Evolutionary conservation across 2,113 vertebrate genomes (phyloP).

Genomic region (Sphaerodactylus townsendi): DNA sequence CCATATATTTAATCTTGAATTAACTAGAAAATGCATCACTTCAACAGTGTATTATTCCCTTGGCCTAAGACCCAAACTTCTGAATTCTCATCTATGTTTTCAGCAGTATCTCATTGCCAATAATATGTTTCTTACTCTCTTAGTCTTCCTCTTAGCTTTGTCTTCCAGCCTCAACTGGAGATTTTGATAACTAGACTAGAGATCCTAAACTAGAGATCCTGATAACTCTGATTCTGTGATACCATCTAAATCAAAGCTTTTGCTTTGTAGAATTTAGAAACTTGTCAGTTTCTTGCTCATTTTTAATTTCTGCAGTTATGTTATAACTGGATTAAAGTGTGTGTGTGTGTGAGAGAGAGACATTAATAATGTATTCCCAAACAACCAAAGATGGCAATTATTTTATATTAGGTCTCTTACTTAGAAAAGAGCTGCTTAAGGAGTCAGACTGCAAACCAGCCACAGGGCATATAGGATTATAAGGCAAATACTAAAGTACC

Average conservation of each 20-base stretch:
- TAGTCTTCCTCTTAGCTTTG: background rate
- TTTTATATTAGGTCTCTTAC: slow-evolving; percentile 25
- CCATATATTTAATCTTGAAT: background rate
- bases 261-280: background rate
- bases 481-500: background rate
- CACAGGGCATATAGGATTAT: slow-evolving; percentile 5
- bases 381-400: slow-evolving; percentile 14
- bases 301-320: background rate
- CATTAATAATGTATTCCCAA: slow-evolving; percentile 11
- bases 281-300: background rate
- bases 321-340: background rate
- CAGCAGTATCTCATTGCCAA: background rate
- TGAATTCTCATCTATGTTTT: background rate
- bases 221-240: background rate
- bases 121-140: background rate
- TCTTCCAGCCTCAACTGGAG: background rate
- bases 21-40: background rate
- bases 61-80: background rate
- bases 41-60: background rate
- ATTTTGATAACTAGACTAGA: background rate
- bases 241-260: background rate
- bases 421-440: slow-evolving; percentile 17
- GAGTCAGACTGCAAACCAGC: slow-evolving; percentile 4
- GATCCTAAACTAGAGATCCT: background rate
- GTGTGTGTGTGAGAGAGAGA: background rate